Evolutionary conservation across 2,797 vertebrate species (phyloP).

Genomic region (Orestias chungarensis): DNA sequence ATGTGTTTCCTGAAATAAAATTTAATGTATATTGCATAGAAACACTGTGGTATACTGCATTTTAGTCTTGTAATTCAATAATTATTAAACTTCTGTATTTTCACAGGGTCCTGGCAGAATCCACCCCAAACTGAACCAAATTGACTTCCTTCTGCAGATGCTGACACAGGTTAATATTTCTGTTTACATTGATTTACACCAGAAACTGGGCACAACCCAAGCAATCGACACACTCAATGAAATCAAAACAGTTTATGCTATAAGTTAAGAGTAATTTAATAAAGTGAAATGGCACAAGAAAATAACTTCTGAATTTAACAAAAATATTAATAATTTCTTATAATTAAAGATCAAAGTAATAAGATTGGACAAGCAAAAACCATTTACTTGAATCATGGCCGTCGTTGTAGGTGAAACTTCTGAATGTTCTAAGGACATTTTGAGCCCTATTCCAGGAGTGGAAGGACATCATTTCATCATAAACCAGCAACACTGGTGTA

Average conservation of each 20-base stretch:
- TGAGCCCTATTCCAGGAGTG: no score
- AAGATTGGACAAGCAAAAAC: background rate
- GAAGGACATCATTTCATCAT: no score
- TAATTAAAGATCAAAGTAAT: no score
- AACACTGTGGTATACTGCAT: background rate
- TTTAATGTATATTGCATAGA: background rate
- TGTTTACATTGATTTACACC: background rate
- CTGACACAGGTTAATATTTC: background rate
- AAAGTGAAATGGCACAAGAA: background rate
- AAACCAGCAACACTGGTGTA: no score
- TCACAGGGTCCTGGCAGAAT: background rate
- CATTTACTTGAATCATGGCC: no score
- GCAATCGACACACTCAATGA: background rate
- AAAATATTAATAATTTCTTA: no score
- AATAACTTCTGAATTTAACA: background rate
- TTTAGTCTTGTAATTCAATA: background rate
- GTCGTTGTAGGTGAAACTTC: no score
- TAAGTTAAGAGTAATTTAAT: background rate
- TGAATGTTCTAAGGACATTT: no score
- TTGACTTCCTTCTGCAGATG: background rate
- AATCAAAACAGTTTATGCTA: background rate
- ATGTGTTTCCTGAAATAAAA: background rate
- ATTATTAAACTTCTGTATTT: background rate
- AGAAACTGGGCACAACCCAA: background rate
- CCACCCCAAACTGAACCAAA: background rate